phyloP scores from a whole-genome alignment of 2,113 vertebrate species.

The Parus major region DNA sequence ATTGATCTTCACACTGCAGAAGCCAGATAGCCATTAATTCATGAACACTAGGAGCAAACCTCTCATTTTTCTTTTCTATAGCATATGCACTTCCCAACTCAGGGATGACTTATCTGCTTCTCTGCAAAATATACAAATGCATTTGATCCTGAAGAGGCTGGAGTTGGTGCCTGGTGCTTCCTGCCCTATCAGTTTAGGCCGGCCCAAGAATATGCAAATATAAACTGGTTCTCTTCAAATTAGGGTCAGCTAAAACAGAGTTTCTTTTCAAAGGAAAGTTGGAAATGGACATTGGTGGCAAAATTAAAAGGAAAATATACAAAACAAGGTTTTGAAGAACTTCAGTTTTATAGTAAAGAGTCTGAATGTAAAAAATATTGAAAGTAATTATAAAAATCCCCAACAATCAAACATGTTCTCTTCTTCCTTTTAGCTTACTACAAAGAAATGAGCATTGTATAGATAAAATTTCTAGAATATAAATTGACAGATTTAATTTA shows the following conservation, averaged over 20 bases:
- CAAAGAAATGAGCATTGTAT: not conserved
- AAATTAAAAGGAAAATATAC: not conserved
- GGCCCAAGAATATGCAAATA: not conserved
- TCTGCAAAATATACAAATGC: not conserved
- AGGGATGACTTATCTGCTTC: not conserved
- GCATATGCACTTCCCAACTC: not conserved
- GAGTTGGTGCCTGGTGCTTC: not conserved
- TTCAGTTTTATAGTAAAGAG: not conserved
- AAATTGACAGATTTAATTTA: not conserved
- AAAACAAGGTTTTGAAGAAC: not conserved
- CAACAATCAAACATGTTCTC: not conserved
- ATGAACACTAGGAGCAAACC: not conserved
- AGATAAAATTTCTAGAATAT: not conserved
- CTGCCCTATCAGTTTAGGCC: not conserved
- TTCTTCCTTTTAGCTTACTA: not conserved
- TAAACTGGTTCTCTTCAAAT: not conserved
- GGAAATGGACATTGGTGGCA: not conserved
- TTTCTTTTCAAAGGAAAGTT: not conserved
- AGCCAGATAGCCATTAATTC: not conserved
- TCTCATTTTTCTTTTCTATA: not conserved
- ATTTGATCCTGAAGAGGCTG: not conserved
- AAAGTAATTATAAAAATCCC: fast-evolving
- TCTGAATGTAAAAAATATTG: not conserved
- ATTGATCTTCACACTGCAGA: not conserved
- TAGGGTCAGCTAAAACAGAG: not conserved